Percentiles rank a stretch among this genome's conserved stretches.
Evolutionary conservation across 2,888 invertebrate species (phyloP).

Genomic region (Diploptera punctata): DNA sequence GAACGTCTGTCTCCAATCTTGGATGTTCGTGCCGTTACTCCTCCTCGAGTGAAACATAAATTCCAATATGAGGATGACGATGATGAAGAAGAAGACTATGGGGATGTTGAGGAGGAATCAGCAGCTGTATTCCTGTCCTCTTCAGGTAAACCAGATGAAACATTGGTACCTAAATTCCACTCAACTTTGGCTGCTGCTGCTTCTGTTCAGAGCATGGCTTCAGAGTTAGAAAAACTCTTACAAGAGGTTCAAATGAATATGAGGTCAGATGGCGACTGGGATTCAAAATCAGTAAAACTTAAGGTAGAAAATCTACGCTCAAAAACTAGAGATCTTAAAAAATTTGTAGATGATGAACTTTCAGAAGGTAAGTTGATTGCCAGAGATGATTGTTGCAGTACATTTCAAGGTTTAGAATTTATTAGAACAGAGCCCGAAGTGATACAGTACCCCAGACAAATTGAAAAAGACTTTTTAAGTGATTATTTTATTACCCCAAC

Average conservation of each 20-base stretch:
- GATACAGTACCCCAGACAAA: slow-evolving; percentile 18
- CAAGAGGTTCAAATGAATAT: slow-evolving; percentile 51
- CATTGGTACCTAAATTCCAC: slow-evolving; percentile 1
- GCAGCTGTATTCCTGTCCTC: slow-evolving; percentile 40
- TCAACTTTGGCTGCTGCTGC: slow-evolving; percentile 52
- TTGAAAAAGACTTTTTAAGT: not conserved
- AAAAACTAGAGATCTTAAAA: slow-evolving; percentile 34
- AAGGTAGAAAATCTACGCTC: slow-evolving; percentile 41
- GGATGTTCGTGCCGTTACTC: slow-evolving; percentile 54
- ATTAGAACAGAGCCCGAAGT: not conserved
- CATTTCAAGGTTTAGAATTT: slow-evolving; percentile 10
- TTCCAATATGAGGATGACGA: slow-evolving; percentile 50
- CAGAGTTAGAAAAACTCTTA: slow-evolving; percentile 55
- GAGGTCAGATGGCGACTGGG: slow-evolving; percentile 29
- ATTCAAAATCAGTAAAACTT: slow-evolving; percentile 40
- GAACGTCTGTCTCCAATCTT: slow-evolving; percentile 55
- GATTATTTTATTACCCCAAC: not conserved
- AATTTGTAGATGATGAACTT: slow-evolving; percentile 32
- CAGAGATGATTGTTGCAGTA: not conserved
- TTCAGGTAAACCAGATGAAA: slow-evolving; percentile 51
- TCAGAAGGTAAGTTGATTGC: slow-evolving; percentile 43
- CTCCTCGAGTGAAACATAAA: slow-evolving; percentile 54
- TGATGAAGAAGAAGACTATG: slow-evolving; percentile 44
- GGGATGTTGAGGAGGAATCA: slow-evolving; percentile 40
- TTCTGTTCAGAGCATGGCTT: slow-evolving; percentile 61